Base-by-base conservation (phyloP, 2,113 vertebrate species). In the Sula dactylatra region DNA sequence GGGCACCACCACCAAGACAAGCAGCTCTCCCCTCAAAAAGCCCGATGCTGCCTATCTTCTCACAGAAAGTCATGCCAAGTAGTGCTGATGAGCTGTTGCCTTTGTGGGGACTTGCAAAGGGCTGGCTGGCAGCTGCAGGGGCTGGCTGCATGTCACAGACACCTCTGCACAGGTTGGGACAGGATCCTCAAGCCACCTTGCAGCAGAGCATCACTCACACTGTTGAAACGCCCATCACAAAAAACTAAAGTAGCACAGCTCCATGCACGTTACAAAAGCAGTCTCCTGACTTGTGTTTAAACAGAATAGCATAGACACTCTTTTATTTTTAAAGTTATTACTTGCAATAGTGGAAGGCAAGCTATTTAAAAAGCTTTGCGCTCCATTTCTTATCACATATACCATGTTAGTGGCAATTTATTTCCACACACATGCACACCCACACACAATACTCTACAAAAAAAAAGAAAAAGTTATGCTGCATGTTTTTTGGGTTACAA, bases 311-410 rank as follows among this genome's bases (percentile, higher is more conserved):
- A 78, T 1, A 88, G 20, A 69, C 11, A 36, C 8, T 58, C 36
- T 47, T 36, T 85, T 81, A 64, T 94, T 91, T 86, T 79, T 64
- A 26, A 83, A 90, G 58, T 66, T 86, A 91, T 84, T 93, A 56
- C n/a, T 91, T 91, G 52, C 55, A 85, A 58, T n/a, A 86, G 78
- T 42, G 36, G 73, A 97, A 94, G 59, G 81, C 45, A 76, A 94
- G 86, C 54, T 87, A 70, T 93, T 95, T 95, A 62, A 89, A 95
- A 94, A 82, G 44, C 70, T 82, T 89, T 94, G 73, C 21, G 2
- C 62, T 90, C 66, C 65, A 73, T 89, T 96, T 87, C 70, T 95
- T 91, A 77, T 29, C 66, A 29, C 66, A 93, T 94, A 92, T 38
- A 50, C 36, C 11, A 11, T 7, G 20, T 67, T 87, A 72, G 73